A percentile compares a stretch with the other conserved stretches of the same genome.
Conservation (phyloP, 2,113 vertebrate genomes). For the Cettia cetti region DNA sequence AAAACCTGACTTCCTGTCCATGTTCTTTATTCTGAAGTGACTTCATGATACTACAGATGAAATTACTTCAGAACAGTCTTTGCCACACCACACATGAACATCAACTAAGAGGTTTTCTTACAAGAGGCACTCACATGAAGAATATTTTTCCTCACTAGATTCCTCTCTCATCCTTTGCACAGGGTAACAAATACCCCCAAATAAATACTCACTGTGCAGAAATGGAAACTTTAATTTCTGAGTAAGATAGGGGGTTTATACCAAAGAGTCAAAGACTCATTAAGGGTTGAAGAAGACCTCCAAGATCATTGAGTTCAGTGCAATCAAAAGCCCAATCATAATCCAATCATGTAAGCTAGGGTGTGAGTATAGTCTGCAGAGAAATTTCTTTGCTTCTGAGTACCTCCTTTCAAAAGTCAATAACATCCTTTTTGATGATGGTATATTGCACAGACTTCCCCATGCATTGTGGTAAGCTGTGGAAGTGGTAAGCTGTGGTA, state of each 20-base stretch:
- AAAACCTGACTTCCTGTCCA: neutral
- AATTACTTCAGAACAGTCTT: neutral
- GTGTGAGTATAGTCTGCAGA: neutral
- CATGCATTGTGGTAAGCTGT: neutral
- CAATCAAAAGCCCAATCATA: neutral
- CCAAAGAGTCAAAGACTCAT: neutral
- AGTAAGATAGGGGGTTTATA: neutral
- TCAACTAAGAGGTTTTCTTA: neutral
- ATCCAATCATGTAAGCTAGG: neutral
- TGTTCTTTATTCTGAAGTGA: neutral
- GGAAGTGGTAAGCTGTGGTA: neutral
- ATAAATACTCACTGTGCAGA: neutral
- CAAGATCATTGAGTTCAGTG: neutral
- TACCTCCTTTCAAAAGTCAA: neutral
- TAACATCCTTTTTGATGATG: neutral
- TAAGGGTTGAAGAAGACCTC: neutral
- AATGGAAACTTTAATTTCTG: neutral
- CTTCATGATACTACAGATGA: neutral
- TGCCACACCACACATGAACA: neutral
- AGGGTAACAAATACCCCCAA: neutral
- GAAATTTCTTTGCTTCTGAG: neutral
- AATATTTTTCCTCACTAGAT: neutral
- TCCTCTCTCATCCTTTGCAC: neutral
- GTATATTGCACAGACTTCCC: neutral
- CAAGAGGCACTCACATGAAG: neutral